Evolutionary conservation across 2,797 vertebrate species (phyloP), one percentile per base, ranked within the genome.

Genomic region (Trichosurus vulpecula): DNA sequence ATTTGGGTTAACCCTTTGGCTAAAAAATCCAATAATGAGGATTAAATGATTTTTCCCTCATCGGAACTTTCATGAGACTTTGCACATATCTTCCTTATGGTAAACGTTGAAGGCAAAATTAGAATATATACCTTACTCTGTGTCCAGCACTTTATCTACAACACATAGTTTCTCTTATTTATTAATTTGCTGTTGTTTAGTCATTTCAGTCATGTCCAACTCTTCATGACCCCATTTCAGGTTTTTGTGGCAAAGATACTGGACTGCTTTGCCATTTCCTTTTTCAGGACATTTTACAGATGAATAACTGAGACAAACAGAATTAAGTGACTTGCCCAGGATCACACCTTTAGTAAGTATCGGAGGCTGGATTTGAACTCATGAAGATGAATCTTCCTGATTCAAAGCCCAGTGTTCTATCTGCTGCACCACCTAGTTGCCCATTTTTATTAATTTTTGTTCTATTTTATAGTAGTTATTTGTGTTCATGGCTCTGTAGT

Each of bases 1-100:
- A 87, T 87, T 61, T n/a, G 87, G 58, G 41, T 22, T 58, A 29
- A 51, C 93, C 90, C 41, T 81, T 91, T 95, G 30, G 94, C 19
- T 41, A 52, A 35, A 35, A 92, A 35, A 27, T 2, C 52, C 2
- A n/a, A 2, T 47, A 56, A 94, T 56, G n/a, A 54, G 35, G 52
- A 95, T 31, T 90, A 92, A 66, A 30, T 10, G 35, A 10, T 94
- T 51, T 92, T 41, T 9, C 87, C 31, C 51, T 87, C 57, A 54
- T 91, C 6, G 16, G 35, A 87, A 87, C 41, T 87, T 87, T 51
- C 74, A 27, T 14, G 31, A 87, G 14, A 47, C 41, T 87, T 87
- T 87, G 22, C 25, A 4, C 4, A 0, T 87, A 87, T 47, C 41
- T 87, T 87, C 74, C 87, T 51, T 47, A 51, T 3, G 0, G 41